These are phyloP conservation scores for Drosophila trapezifrons DNA, from an alignment of 1,140 invertebrate genomes.

Conservation along the genomic window DNA sequence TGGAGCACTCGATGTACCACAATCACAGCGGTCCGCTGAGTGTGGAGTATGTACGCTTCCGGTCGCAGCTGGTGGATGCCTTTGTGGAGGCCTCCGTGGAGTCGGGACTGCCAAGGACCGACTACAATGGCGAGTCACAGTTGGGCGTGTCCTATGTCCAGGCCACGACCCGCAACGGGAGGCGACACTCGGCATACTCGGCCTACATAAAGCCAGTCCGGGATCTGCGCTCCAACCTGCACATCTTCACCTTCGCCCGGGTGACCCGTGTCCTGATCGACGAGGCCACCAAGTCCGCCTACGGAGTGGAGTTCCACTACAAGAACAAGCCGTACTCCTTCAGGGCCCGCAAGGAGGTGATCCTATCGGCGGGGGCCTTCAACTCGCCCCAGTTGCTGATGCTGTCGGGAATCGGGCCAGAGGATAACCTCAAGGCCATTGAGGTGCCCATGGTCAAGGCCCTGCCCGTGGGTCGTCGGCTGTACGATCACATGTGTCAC, in stretches of 20 bases:
- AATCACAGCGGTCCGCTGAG: constrained; percentile 86
- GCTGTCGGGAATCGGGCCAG: constrained; percentile 92
- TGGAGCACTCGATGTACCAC: constrained; percentile 85
- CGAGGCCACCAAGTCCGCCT: constrained; percentile 86
- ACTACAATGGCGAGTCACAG: constrained; percentile 88
- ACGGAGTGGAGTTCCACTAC: constrained; percentile 87
- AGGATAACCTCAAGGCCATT: constrained; percentile 87
- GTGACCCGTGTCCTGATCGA: constrained; percentile 88
- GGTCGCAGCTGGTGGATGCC: constrained; percentile 86
- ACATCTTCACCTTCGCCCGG: constrained; percentile 86
- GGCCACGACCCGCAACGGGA: constrained; percentile 86
- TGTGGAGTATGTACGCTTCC: constrained; percentile 86
- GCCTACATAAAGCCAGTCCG: constrained; percentile 86
- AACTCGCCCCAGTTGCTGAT: constrained; percentile 92
- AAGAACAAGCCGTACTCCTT: constrained; percentile 84
- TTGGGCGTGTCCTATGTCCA: constrained; percentile 88
- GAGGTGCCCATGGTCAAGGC: constrained; percentile 88
- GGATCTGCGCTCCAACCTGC: constrained; percentile 87
- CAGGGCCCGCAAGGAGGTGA: constrained; percentile 88
- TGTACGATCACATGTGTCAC: constrained; percentile 91
- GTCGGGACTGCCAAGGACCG: constrained; percentile 86
- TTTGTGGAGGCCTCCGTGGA: constrained; percentile 88
- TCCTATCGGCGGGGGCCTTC: constrained; percentile 90
- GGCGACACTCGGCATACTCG: constrained; percentile 85
- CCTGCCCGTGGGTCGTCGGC: constrained; percentile 88